Evolutionary conservation across 2,888 invertebrate genomes (phyloP).

Genomic region (Polyommatus icarus): DNA sequence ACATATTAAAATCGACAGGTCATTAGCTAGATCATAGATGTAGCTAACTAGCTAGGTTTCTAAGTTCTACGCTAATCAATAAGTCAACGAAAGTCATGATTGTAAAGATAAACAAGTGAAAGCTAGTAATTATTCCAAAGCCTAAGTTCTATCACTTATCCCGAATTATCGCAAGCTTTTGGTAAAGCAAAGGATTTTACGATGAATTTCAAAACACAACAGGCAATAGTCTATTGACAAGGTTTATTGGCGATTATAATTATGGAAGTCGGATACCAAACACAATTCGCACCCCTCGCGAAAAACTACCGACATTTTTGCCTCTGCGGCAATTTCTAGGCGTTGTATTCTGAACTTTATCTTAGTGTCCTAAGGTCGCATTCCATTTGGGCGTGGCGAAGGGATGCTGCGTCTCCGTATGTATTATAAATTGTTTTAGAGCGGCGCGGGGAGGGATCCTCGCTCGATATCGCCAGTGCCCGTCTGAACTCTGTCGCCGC

Average conservation of each 20-base stretch:
- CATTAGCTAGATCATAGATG: too few species aligned
- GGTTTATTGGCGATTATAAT: constrained; percentile 58
- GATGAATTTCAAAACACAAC: background rate
- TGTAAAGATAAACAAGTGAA: too few species aligned
- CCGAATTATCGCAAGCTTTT: background rate
- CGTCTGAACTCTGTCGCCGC: constrained; percentile 49
- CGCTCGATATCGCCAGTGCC: constrained; percentile 77
- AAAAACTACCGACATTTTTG: constrained; percentile 72
- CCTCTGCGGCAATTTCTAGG: constrained; percentile 70
- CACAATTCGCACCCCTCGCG: constrained; percentile 76
- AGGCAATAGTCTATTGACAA: background rate
- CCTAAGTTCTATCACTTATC: background rate
- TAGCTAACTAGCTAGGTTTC: too few species aligned
- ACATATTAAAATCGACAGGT: too few species aligned
- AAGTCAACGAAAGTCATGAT: too few species aligned
- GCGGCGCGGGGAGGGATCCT: constrained; percentile 62
- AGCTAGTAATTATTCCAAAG: too few species aligned
- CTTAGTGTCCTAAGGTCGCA: constrained; percentile 50
- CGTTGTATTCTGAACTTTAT: constrained; percentile 46
- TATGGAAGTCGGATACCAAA: constrained; percentile 58
- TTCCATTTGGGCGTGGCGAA: constrained; percentile 44
- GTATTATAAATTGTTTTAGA: constrained; percentile 81
- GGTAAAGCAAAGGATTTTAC: background rate
- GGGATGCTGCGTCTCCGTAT: constrained; percentile 80
- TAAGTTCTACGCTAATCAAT: too few species aligned